Evolutionary conservation across 2,113 vertebrate genomes (phyloP).

Genomic region (Protobothrops flavoviridis): DNA sequence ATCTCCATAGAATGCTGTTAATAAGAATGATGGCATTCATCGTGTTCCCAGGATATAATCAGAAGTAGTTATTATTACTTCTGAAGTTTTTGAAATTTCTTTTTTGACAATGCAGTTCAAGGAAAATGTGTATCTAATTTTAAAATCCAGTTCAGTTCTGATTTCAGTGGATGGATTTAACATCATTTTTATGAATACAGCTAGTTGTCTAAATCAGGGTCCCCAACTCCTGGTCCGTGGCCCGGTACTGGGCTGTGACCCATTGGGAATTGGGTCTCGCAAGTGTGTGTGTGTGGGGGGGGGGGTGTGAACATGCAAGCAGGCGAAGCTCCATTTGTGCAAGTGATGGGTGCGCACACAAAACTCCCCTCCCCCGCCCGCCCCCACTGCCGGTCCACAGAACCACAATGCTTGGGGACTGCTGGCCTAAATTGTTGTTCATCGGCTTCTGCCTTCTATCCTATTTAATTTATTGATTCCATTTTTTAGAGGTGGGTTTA

Average conservation of each 20-base stretch:
- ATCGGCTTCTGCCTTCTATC: neutral
- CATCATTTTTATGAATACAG: neutral
- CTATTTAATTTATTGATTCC: neutral
- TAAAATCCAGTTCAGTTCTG: neutral
- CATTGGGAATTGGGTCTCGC: too few species aligned
- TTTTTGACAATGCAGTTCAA: neutral
- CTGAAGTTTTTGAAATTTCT: neutral
- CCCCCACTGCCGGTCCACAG: too few species aligned
- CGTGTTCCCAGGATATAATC: neutral
- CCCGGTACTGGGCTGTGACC: too few species aligned
- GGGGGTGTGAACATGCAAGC: too few species aligned
- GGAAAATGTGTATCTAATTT: neutral
- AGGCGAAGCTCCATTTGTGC: too few species aligned
- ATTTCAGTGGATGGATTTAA: neutral
- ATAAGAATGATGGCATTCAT: neutral
- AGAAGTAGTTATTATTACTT: neutral
- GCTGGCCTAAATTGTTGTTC: neutral
- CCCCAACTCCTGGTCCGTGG: too few species aligned
- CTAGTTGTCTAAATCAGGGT: neutral
- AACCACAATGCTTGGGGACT: too few species aligned
- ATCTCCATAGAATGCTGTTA: neutral
- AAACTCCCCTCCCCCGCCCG: too few species aligned
- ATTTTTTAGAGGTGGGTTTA: neutral
- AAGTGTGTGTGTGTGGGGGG: too few species aligned
- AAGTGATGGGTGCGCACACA: too few species aligned